Evolutionary conservation across 2,888 invertebrate species (phyloP).

Genomic region (Polyploca ridens): DNA sequence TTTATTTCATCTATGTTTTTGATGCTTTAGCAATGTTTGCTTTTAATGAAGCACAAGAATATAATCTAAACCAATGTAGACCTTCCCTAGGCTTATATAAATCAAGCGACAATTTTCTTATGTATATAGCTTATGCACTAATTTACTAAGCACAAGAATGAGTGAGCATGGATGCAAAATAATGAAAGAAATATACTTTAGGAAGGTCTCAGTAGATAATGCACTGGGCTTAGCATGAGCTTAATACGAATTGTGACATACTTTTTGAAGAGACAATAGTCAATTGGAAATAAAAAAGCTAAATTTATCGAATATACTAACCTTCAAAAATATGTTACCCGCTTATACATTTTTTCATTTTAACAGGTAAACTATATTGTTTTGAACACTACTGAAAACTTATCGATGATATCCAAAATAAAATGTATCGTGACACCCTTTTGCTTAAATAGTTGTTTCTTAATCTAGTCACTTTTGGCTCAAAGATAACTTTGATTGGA

Average conservation of each 20-base stretch:
- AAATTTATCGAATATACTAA: not conserved
- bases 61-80: not conserved
- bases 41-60: constrained; percentile 5
- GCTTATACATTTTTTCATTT: constrained; percentile 27
- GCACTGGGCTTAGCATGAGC: constrained; percentile 43
- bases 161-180: constrained; percentile 30
- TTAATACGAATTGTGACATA: constrained; percentile 23
- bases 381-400: constrained; percentile 28
- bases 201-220: constrained; percentile 38
- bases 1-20: constrained; percentile 62
- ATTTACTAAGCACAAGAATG: not conserved
- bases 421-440: too few species aligned
- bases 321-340: constrained; percentile 37
- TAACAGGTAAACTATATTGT: constrained; percentile 29
- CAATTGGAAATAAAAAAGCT: not conserved
- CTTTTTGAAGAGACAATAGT: constrained; percentile 24
- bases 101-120: not conserved
- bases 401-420: not conserved
- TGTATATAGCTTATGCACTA: not conserved
- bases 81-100: not conserved
- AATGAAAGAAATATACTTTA: constrained; percentile 1
- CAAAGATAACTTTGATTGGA: too few species aligned
- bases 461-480: too few species aligned
- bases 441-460: too few species aligned
- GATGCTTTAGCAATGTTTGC: constrained; percentile 39